These are phyloP conservation scores for Ciconia boyciana DNA, from an alignment of 2,113 vertebrate genomes.

Conservation along the genomic window DNA sequence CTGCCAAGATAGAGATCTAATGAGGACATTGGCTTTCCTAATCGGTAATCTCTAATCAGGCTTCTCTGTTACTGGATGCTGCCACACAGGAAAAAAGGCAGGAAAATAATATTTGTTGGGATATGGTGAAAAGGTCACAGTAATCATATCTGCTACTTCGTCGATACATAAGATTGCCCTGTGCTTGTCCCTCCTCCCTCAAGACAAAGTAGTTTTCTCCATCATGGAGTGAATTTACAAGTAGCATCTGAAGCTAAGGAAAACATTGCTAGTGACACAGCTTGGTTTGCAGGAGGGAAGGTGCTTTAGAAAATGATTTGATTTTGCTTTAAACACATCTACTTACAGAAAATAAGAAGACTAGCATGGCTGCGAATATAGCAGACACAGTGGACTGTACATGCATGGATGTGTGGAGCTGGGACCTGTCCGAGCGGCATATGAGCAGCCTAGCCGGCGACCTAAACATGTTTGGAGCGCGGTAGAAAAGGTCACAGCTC, in stretches of 20 bases:
- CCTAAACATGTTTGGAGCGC: not conserved
- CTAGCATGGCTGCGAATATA: not conserved
- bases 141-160: constrained; percentile 31
- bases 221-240: not conserved
- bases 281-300: constrained; percentile 10
- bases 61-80: constrained; percentile 14
- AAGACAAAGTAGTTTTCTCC: not conserved
- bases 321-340: not conserved
- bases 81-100: not conserved
- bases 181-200: constrained; percentile 1
- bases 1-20: constrained; percentile 18
- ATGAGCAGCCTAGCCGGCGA: accelerated
- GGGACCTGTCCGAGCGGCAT: accelerated
- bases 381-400: not conserved
- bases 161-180: not conserved
- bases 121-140: constrained; percentile 32
- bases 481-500: not conserved
- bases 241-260: not conserved
- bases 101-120: constrained; percentile 12
- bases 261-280: constrained; percentile 6
- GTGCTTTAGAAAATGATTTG: not conserved
- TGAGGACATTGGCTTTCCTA: constrained; percentile 24
- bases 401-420: not conserved
- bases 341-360: not conserved
- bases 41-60: constrained; percentile 38